Base-by-base conservation (phyloP, 2,888 invertebrate species). In the Bellardia pandia region DNA sequence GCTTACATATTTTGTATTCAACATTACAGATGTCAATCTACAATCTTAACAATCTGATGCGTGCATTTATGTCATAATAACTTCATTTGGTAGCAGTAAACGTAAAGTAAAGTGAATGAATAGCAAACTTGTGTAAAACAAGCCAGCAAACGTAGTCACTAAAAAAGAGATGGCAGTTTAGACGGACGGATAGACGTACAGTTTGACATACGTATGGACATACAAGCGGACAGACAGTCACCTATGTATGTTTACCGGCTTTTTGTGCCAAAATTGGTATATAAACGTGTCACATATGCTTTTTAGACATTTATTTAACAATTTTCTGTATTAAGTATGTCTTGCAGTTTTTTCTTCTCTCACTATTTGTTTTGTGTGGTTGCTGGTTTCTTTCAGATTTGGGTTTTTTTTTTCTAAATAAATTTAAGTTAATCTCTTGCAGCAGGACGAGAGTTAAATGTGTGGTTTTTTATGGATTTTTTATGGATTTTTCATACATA, bases 1-100 rank as follows among this genome's bases (percentile, higher is more conserved):
- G 33, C 7, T 45, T 40, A 48, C 23, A 23, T 48, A 58, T 75
- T 81, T 75, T 75, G 33, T 77, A 48, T 81, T 84, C 81, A 69
- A 78, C 81, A 81, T 78, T 86, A 86, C 85, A 86, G 84, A 86
- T 88, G 89, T 88, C 88, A 88, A 87, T 88, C 83, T 77, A 85
- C 83, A 86, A 83, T 86, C 86, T 84, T 82, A 86, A 80, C 86
- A 89, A 88, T 89, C 90, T 91, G 91, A 91, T 92, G 91, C 91
- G 92, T 92, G 91, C 92, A 91, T 91, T 92, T 92, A 92, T 92
- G 92, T 92, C 91, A 92, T 92, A 92, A 92, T 92, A 92, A 92
- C 92, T 92, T 92, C 92, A 92, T 92, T 92, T 92, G 90, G 92
- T 91, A 90, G 89, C 86, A 75, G 74, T 75, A 48, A 56, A 56